Percentiles rank a stretch among this genome's conserved stretches.
Conservation (phyloP, 2,113 vertebrate species). For the Hydropotes inermis region DNA sequence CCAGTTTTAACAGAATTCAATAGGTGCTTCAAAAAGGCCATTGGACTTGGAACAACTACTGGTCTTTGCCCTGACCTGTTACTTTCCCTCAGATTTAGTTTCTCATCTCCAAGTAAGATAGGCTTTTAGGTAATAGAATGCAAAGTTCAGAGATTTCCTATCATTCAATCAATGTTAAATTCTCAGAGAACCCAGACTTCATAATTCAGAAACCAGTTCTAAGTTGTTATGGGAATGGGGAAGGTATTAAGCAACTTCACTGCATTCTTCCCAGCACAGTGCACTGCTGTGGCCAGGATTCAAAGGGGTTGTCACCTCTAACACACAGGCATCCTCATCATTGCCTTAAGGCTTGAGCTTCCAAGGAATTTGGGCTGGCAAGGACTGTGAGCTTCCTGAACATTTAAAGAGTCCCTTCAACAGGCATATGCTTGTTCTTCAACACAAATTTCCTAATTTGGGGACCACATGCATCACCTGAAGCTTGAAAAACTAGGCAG, state of each 20-base stretch:
- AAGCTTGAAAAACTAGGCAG: neutral
- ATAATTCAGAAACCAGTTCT: neutral
- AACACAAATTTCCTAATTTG: neutral
- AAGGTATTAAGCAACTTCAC: neutral
- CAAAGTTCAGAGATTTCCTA: neutral
- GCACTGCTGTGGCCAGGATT: neutral
- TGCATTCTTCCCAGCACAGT: neutral
- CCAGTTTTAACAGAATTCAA: neutral
- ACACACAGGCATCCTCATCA: neutral
- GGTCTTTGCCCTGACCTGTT: neutral
- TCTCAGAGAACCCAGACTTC: slow-evolving; percentile 7
- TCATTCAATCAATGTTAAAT: neutral
- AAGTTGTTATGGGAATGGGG: neutral
- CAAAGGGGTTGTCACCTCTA: neutral
- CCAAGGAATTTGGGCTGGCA: neutral
- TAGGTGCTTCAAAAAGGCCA: neutral
- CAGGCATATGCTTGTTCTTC: neutral
- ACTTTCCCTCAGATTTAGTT: neutral
- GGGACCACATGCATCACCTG: neutral
- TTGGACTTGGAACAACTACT: neutral
- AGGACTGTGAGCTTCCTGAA: neutral
- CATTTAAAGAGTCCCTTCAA: neutral
- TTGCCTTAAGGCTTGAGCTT: neutral
- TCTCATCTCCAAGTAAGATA: neutral
- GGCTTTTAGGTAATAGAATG: neutral